Percentiles rank a stretch among this genome's conserved stretches.
Conservation (phyloP, 1,140 invertebrate species). For the Pectinophora gossypiella region DNA sequence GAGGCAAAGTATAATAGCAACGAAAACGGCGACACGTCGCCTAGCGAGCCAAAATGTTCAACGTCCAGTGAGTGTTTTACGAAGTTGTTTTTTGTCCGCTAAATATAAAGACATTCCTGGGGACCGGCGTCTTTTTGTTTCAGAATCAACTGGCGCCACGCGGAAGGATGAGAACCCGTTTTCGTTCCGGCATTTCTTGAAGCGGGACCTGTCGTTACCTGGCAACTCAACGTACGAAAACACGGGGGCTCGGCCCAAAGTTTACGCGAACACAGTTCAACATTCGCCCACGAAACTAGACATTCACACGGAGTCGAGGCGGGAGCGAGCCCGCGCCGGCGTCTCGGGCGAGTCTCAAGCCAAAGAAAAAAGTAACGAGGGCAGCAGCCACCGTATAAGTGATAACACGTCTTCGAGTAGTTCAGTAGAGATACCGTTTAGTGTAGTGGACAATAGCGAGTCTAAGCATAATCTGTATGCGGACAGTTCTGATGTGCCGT, state of each 20-base stretch:
- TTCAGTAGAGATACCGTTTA: constrained; percentile 67
- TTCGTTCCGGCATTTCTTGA: constrained; percentile 88
- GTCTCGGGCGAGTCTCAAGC: constrained; percentile 44
- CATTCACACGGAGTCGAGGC: constrained; percentile 42
- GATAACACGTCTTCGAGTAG: constrained; percentile 63
- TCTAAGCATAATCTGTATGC: constrained; percentile 63
- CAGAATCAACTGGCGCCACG: constrained; percentile 66
- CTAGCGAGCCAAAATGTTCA: constrained; percentile 52
- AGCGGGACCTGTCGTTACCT: constrained; percentile 73
- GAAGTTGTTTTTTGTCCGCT: constrained; percentile 64
- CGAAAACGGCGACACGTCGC: constrained; percentile 48
- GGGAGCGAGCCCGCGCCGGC: constrained; percentile 39
- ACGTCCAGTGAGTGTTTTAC: constrained; percentile 62
- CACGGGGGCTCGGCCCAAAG: constrained; percentile 70
- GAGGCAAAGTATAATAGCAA: constrained; percentile 62
- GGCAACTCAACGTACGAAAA: constrained; percentile 69
- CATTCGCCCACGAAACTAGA: constrained; percentile 62
- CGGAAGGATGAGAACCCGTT: constrained; percentile 84
- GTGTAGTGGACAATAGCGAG: constrained; percentile 60
- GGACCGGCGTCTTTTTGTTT: constrained; percentile 38
- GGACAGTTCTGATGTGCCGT: constrained; percentile 49
- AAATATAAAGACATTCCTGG: constrained; percentile 53
- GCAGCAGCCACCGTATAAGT: constrained; percentile 41
- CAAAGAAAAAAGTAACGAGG: constrained; percentile 59
- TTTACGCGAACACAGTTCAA: constrained; percentile 64